Evolutionary conservation across 2,888 invertebrate genomes (phyloP), one percentile per base, ranked within the genome.

Genomic region (Caenorhabditis virilis): DNA sequence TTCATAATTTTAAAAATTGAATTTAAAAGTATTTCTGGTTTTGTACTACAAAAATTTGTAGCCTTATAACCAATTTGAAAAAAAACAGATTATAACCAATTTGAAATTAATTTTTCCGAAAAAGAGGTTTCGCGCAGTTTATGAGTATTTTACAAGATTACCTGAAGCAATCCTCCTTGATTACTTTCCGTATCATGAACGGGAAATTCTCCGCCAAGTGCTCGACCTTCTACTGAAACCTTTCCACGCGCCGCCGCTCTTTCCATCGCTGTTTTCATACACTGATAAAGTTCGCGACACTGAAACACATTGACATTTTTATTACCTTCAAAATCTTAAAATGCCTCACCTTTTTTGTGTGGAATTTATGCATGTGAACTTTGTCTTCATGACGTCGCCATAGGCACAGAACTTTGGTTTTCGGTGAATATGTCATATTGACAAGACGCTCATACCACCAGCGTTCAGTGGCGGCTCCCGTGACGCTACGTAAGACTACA

Each of bases 381-480:
- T 95, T 79, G 81, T 57, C 82, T 20, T 82, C 94, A 83, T 91
- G 92, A 78, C 93, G 89, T 79, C 95, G 89, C 95, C 98, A 99
- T 63, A 99, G 88, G 85, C 97, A 98, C 69, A 99, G 87, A 15
- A 72, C 66, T 56, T 72, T 74, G 82, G 94, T 97, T 86, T 97
- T 97, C 0, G 98, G 98, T 77, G 95, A 95, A 85, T 94, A 99
- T 0, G 98, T 97, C 95, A 99, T 97, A 84, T 99, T 99, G 52
- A 98, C 95, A 52, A 99, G 87, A 53, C 95, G 88, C 84, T 99
- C 98, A 85, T 92, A 99, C 97, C 97, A 99, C 97, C 98, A 98
- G 41, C 95, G 88, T 64, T 86, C 85, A 3, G 83, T 77, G 43
- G 87, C 87, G 30, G 85, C 84, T 4, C 87, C 87, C 26, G 86